Percentiles rank a stretch among this genome's conserved stretches.
phyloP scores from a whole-genome alignment of 2,113 vertebrate genomes.

The Solea senegalensis region DNA sequence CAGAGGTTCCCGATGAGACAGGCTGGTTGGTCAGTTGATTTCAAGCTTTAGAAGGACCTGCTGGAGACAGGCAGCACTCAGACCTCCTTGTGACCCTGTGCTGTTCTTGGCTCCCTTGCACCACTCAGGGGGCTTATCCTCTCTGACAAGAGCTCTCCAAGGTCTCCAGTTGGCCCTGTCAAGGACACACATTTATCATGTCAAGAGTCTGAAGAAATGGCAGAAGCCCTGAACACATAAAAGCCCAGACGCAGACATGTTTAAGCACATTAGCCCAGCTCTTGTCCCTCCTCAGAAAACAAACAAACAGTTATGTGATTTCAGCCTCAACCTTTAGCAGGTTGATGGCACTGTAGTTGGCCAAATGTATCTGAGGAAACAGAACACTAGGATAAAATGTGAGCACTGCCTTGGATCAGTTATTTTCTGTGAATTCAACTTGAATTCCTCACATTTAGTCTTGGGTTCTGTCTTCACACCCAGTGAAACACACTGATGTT shows the following conservation, averaged over 20 bases:
- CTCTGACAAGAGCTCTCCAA: constrained; percentile 54
- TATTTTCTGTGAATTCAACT: too few relatives aligned
- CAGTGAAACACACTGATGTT: too few relatives aligned
- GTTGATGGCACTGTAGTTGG: constrained; percentile 12
- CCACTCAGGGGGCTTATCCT: constrained; percentile 51
- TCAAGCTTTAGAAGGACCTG: constrained; percentile 22
- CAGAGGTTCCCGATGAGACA: constrained; percentile 28
- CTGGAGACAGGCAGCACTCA: constrained; percentile 57
- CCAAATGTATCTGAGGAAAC: constrained; percentile 12
- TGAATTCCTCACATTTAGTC: too few relatives aligned
- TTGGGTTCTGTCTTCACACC: too few relatives aligned
- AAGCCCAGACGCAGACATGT: constrained; percentile 20
- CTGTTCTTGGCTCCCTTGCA: constrained; percentile 26
- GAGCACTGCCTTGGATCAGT: too few relatives aligned
- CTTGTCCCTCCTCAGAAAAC: constrained; percentile 27
- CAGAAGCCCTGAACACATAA: constrained; percentile 18
- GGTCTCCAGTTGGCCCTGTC: constrained; percentile 52
- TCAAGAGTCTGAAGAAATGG: constrained; percentile 45
- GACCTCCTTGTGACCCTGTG: constrained; percentile 29
- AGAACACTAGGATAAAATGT: too few relatives aligned
- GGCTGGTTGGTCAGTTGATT: constrained; percentile 30
- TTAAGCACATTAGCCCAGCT: constrained; percentile 47
- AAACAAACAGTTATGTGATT: constrained; percentile 25
- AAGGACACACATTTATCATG: constrained; percentile 51
- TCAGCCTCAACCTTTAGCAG: constrained; percentile 1